These are phyloP conservation scores for Poecile atricapillus DNA, from an alignment of 2,113 vertebrate genomes.

Conservation along the genomic window DNA sequence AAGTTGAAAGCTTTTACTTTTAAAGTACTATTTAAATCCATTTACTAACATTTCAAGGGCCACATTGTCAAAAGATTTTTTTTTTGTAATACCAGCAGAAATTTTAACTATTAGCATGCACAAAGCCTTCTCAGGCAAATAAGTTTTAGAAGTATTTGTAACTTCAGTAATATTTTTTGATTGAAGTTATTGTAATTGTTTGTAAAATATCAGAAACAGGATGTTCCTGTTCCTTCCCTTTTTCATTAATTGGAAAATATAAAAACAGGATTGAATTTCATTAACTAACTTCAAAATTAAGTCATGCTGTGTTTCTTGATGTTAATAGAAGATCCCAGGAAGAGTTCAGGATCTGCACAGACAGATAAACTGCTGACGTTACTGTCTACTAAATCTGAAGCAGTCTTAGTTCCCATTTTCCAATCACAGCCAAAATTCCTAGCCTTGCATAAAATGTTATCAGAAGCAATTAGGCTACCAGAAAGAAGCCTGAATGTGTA, in stretches of 20 bases:
- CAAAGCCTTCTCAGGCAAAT: background rate
- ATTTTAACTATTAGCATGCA: background rate
- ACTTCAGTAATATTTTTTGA: background rate
- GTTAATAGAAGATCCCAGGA: background rate
- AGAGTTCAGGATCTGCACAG: background rate
- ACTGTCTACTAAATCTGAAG: background rate
- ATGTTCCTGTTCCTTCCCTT: background rate
- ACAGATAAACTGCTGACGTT: background rate
- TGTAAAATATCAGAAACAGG: background rate
- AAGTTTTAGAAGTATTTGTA: background rate
- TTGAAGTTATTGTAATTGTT: background rate
- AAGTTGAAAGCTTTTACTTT: background rate
- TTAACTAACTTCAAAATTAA: background rate
- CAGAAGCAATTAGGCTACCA: background rate
- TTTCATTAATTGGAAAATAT: background rate
- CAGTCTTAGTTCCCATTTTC: background rate
- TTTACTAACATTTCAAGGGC: background rate
- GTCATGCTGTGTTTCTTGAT: background rate
- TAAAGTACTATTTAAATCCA: background rate
- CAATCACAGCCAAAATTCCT: background rate
- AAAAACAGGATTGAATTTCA: background rate
- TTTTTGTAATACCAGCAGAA: background rate
- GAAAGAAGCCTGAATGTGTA: background rate
- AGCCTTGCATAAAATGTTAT: conserved; percentile 4
- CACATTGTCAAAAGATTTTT: background rate